These are phyloP conservation scores for Corythornis cristatus DNA, from an alignment of 2,113 vertebrate genomes.

Conservation along the genomic window DNA sequence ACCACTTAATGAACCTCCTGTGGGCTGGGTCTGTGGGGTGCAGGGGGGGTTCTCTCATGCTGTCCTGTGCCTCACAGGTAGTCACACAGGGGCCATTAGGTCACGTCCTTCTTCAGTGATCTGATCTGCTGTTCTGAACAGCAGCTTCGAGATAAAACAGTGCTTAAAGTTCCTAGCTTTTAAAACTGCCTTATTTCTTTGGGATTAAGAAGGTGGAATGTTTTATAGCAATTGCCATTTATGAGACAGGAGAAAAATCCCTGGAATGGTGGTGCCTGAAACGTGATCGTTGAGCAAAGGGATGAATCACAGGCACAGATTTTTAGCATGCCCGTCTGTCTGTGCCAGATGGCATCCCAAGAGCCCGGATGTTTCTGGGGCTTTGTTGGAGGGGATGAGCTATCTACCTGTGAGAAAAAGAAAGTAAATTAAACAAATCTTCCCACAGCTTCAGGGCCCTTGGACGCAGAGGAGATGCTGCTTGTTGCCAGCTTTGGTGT, in stretches of 20 bases:
- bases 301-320: too few species aligned
- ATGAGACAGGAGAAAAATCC: neutral
- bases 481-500: too few species aligned
- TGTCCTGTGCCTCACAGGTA: neutral
- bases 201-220: constrained; percentile 60
- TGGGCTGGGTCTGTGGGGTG: neutral
- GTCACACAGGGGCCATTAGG: neutral
- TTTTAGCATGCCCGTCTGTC: too few species aligned
- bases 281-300: too few species aligned
- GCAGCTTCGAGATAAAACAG: constrained; percentile 1
- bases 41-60: neutral
- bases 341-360: too few species aligned
- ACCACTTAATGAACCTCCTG: neutral
- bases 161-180: constrained; percentile 57
- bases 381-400: too few species aligned
- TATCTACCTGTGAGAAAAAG: too few species aligned
- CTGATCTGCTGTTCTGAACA: neutral
- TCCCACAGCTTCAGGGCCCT: too few species aligned
- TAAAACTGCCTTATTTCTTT: constrained; percentile 51
- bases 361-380: too few species aligned
- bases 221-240: constrained; percentile 62
- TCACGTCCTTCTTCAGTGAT: neutral
- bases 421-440: too few species aligned
- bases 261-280: too few species aligned
- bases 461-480: too few species aligned